Base-by-base conservation (phyloP, 1,140 invertebrate genomes). In the Panagrolaimus sp. region DNA sequence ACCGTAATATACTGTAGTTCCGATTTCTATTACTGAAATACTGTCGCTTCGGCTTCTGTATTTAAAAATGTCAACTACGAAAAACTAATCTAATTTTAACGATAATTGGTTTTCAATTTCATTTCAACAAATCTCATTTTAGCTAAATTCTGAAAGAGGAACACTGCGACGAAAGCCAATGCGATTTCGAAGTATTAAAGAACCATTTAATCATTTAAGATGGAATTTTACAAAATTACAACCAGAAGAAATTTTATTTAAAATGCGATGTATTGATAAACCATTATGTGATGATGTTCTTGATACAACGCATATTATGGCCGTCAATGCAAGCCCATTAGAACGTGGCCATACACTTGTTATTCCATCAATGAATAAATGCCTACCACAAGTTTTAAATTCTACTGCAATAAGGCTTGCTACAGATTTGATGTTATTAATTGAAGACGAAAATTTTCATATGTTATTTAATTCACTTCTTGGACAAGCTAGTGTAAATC, bases 401-500 rank as follows among this genome's bases (percentile, higher is more conserved):
- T 62, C 63, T 23, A 1, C 20, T 9, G 75, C 74, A 25, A 69
- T 81, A 31, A 70, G 79, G 48, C 67, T 78, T 9, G 78, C 72
- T 14, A 71, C 70, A 3, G 79, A 81, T 61, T 63, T 83, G 16
- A 75, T 82, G 76, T 72, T 82, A 16, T 64, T 81, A 13, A 69
- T 80, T 9, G 70, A 75, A 9, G 78, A 82, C 46, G 70, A 76
- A 9, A 69, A 67, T 31, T 80, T 80, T 66, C 74, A 82, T 53
- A 61, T 81, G 31, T 69, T 82, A 13, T 82, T 78, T 69, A 82
- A 82, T 65, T 70, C 70, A 38, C 65, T 82, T 7, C 65, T 82
- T 9, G 80, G 77, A n/a, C 81, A 81, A 46, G 80, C 80, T 1
- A 80, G 77, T 9, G 81, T 82, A 7, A 82, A 82, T 70, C 80